These are phyloP conservation scores for Drosophila pallidifrons DNA, from an alignment of 1,140 invertebrate genomes.

Conservation along the genomic window DNA sequence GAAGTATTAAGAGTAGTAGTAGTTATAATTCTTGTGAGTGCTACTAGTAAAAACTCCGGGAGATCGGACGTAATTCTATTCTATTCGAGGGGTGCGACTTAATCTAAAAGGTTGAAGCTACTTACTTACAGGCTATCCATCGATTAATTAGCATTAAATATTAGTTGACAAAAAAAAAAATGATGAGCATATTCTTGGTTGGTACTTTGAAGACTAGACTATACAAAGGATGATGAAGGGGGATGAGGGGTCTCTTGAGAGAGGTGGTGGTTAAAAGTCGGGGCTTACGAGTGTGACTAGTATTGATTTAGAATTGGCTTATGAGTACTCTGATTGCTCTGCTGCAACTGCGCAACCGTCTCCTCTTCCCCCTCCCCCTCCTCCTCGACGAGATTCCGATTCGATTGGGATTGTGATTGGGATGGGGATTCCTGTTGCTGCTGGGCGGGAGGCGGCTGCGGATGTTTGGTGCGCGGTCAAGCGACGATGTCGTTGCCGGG, in stretches of 20 bases:
- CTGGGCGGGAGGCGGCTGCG: conserved; percentile 3
- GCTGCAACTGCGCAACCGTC: conserved; percentile 21
- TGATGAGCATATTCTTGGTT: conserved; percentile 25
- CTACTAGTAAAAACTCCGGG: conserved; percentile 19
- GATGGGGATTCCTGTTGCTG: not conserved
- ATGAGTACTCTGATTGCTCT: conserved; percentile 70
- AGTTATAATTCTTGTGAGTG: conserved; percentile 15
- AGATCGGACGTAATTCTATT: conserved; percentile 13
- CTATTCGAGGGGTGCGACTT: conserved; percentile 25
- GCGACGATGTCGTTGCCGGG: conserved; percentile 82
- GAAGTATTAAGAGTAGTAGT: not conserved
- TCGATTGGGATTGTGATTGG: conserved; percentile 1
- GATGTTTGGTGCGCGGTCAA: conserved; percentile 68
- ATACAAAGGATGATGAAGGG: conserved; percentile 45
- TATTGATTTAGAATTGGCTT: conserved; percentile 77
- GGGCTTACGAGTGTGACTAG: conserved; percentile 66
- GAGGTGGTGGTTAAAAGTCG: conserved; percentile 48
- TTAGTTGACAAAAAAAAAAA: conserved; percentile 55
- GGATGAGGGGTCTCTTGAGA: conserved; percentile 27
- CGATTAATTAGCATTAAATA: conserved; percentile 31
- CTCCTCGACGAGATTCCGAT: not conserved
- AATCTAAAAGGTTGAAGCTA: conserved; percentile 39
- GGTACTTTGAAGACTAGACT: conserved; percentile 77
- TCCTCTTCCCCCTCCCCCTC: conserved; percentile 15
- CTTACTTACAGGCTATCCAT: conserved; percentile 44